Base-by-base conservation (phyloP, 2,113 vertebrate genomes). In the Tragelaphus imberbis region DNA sequence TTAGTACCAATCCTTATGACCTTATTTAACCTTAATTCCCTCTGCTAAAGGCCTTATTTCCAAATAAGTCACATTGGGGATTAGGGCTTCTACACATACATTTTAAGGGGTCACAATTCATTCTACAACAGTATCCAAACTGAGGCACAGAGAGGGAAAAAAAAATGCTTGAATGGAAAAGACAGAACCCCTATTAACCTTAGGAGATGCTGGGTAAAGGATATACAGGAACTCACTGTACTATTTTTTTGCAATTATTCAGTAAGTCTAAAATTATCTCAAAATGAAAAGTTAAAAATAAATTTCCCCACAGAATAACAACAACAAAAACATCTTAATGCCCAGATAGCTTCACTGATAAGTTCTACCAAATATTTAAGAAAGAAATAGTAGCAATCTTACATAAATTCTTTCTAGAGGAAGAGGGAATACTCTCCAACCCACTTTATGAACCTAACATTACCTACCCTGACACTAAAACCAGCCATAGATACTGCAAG, bases 261-360 rank as follows among this genome's bases (percentile, higher is more conserved):
- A 11, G 27, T 88, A 90, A 92, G 40, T 71, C 65, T 97, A 96
- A 90, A 95, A 90, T 97, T 96, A 94, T 88, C 86, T 95, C 36
- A 92, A 87, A 95, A 96, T 80, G 84, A 84, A 95, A 94, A 95
- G 58, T 77, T 96, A 95, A 96, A 95, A 96, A 95, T 95, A 96
- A 80, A 88, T 79, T 84, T 96, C 40, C 77, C 63, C n/a, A 71
- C 9, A 75, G 85, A 95, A 49, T 30, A 88, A 97, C 40, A 97
- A 87, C 4, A 84, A 65, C 58, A 58, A 92, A 58, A 96, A 85
- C 33, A 88, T 94, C 63, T 79, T 84, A 90, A 84, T 33, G 56
- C 21, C 44, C 85, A 84, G 40, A 59, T 95, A 81, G 80, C 23
- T 91, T 94, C 21, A 47, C 36, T 94, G 49, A 23, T 94, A 30